Conservation (phyloP, 2,888 invertebrate genomes). For the Meloe dianella region DNA sequence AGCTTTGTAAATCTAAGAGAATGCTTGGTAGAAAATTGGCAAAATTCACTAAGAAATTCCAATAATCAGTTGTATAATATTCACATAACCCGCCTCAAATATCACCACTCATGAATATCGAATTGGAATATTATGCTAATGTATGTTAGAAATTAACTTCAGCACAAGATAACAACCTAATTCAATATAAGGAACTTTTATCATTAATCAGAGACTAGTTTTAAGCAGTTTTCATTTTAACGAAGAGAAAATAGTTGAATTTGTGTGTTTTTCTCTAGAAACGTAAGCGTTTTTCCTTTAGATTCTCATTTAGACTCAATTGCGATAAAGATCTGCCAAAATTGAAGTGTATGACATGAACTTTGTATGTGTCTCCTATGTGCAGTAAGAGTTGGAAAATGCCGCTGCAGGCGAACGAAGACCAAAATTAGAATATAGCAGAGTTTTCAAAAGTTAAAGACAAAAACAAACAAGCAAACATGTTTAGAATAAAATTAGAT, state of each 20-base stretch:
- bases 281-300: constrained; percentile 38
- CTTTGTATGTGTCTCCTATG: not conserved
- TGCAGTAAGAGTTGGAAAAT: not conserved
- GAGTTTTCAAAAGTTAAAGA: not conserved
- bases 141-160: constrained; percentile 24
- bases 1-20: too few relatives aligned
- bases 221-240: not conserved
- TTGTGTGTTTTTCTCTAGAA: not conserved
- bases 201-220: too few relatives aligned
- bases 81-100: constrained; percentile 18
- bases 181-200: not conserved
- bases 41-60: not conserved
- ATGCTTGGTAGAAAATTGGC: too few relatives aligned
- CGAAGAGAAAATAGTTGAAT: not conserved
- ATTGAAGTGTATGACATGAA: not conserved
- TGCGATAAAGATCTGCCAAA: constrained; percentile 1
- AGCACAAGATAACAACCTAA: not conserved
- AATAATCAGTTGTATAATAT: constrained; percentile 19
- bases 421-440: not conserved
- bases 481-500: not conserved
- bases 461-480: not conserved
- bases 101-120: constrained; percentile 28
- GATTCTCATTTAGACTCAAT: constrained; percentile 38
- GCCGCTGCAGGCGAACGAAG: not conserved
- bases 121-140: constrained; percentile 33